A percentile compares a stretch with the other conserved stretches of the same genome.
phyloP scores from a whole-genome alignment of 2,888 invertebrate species.

The Microplitis manilae region DNA sequence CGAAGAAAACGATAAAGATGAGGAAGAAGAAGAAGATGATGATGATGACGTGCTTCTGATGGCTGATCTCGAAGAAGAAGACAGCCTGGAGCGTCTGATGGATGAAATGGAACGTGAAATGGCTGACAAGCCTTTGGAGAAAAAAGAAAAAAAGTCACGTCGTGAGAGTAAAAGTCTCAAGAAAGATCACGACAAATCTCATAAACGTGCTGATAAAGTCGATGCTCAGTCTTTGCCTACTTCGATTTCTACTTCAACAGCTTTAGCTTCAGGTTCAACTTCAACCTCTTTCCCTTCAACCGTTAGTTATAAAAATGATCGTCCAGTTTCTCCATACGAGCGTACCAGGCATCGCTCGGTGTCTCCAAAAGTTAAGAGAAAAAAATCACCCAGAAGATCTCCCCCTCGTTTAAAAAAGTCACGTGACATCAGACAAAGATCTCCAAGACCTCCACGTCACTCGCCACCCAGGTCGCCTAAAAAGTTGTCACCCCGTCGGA shows the following conservation, averaged over 20 bases:
- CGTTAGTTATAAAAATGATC: constrained; percentile 48
- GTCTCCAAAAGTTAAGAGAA: constrained; percentile 58
- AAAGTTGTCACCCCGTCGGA: constrained; percentile 37
- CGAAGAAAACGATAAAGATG: constrained; percentile 55
- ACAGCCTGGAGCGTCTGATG: constrained; percentile 74
- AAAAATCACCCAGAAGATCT: constrained; percentile 53
- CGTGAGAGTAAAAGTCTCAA: constrained; percentile 49
- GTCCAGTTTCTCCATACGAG: constrained; percentile 55
- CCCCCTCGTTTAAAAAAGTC: constrained; percentile 48
- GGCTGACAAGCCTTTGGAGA: constrained; percentile 54
- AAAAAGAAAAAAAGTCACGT: constrained; percentile 51
- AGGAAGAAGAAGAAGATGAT: constrained; percentile 60
- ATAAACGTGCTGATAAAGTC: not conserved
- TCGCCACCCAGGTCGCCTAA: constrained; percentile 61
- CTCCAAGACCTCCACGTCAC: constrained; percentile 60
- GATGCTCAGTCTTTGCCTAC: not conserved
- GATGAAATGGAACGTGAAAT: constrained; percentile 74
- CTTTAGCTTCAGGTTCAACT: not conserved
- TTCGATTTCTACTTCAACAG: not conserved
- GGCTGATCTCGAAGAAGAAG: constrained; percentile 71
- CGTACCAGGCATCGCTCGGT: constrained; percentile 55
- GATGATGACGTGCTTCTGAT: constrained; percentile 68
- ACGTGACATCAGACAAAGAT: constrained; percentile 63
- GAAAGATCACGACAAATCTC: constrained; percentile 51
- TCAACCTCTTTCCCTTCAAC: not conserved